phyloP scores from a whole-genome alignment of 2,888 invertebrate species.

The Melanchra persicariae region DNA sequence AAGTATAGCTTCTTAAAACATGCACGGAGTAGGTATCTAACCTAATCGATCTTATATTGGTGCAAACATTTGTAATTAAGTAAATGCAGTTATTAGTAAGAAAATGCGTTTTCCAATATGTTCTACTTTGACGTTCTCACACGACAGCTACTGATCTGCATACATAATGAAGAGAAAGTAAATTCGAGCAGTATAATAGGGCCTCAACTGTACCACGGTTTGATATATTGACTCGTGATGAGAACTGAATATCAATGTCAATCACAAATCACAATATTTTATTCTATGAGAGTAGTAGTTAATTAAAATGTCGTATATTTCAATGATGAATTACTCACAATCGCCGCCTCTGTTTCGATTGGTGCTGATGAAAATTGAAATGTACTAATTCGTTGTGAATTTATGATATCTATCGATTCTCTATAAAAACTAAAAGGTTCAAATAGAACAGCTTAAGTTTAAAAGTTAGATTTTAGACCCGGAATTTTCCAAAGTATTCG shows the following conservation, averaged over 20 bases:
- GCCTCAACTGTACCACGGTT: slow-evolving; percentile 33
- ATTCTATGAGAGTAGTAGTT: slow-evolving; percentile 33
- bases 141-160: slow-evolving; percentile 48
- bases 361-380: not conserved
- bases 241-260: slow-evolving; percentile 33
- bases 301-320: slow-evolving; percentile 42
- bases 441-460: no score
- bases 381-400: not conserved
- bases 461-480: no score
- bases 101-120: slow-evolving; percentile 21
- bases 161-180: slow-evolving; percentile 61
- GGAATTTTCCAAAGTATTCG: no score
- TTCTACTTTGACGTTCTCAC: slow-evolving; percentile 39
- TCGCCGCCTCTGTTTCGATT: not conserved
- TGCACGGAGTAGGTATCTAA: not conserved
- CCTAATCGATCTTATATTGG: not conserved
- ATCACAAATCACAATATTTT: slow-evolving; percentile 58
- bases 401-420: no score
- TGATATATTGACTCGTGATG: slow-evolving; percentile 42
- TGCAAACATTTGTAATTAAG: slow-evolving; percentile 21
- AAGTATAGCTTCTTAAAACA: slow-evolving; percentile 23
- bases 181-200: slow-evolving; percentile 25
- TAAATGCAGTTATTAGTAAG: slow-evolving; percentile 16
- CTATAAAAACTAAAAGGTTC: no score
- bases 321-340: slow-evolving; percentile 33